Evolutionary conservation across 2,113 vertebrate species (phyloP), one percentile per base, ranked within the genome.

Genomic region (Eudorcas thomsonii): DNA sequence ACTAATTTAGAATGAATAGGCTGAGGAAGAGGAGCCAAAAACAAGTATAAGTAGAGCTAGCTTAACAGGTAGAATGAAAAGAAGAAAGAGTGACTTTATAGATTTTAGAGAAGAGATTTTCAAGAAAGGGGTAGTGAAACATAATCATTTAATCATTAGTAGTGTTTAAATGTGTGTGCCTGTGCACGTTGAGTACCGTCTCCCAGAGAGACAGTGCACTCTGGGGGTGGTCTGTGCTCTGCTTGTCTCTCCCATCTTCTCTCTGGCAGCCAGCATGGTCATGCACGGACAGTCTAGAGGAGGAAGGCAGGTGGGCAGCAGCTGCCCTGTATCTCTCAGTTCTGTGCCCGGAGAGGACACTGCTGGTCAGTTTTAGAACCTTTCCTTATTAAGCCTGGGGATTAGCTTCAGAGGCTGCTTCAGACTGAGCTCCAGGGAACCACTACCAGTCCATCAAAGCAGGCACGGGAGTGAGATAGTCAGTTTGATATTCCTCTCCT

Each of bases 101-200:
- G n/a, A 86, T 95, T 96, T 80, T 57, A 71, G 45, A 93, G 57
- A n/a, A 94, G 62, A 84, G 52, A 91, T 81, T 91, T 95, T 94
- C 6, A 67, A 84, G 45, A 92, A 95, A 60, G 9, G 19, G 55
- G 45, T 54, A 39, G 19, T 91, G 30, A 81, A n/a, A 96, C 82
- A 39, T 26, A 88, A 64, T 74, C 43, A 60, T 80, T 90, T 74
- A 95, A 14, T 93, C 67, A 78, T 30, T 23, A 62, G 62, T 43
- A 45, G 86, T 81, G 33, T 85, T 39, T 92, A 83, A 64, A 12
- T 96, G 12, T 55, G 30, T 86, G n/a, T 39, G 2, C 48, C 19
- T 67, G 8, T 52, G 39, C 55, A 4, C 10, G 10, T 33, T 89
- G 16, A 3, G 17, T 88, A 19, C 7, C 30, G 1, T 84, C n/a